phyloP scores from a whole-genome alignment of 1,140 invertebrate species.

The Nylanderia fulva region DNA sequence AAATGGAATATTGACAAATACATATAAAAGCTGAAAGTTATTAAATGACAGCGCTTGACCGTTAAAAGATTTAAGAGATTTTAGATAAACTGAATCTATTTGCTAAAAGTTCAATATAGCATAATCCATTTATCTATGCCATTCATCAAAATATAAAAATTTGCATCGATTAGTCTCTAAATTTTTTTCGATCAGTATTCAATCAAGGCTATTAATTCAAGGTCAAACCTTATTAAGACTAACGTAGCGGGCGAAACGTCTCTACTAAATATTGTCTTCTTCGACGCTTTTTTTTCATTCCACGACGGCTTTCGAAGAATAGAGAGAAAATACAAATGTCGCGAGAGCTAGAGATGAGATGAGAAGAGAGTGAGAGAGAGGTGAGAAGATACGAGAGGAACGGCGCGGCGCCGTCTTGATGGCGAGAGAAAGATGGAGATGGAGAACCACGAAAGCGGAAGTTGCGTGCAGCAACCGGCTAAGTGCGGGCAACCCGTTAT shows the following conservation, averaged over 20 bases:
- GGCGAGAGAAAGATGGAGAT: conserved; percentile 39
- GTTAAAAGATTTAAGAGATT: background rate
- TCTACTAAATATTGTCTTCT: conserved; percentile 63
- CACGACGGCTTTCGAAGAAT: background rate
- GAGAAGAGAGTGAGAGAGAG: background rate
- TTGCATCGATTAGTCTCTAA: background rate
- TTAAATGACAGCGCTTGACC: background rate
- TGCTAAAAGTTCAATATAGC: background rate
- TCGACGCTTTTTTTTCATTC: conserved; percentile 43
- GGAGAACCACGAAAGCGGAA: conserved; percentile 73
- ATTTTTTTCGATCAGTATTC: background rate
- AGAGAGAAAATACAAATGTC: conserved; percentile 26
- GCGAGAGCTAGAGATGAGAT: conserved; percentile 12
- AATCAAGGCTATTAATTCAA: conserved; percentile 63
- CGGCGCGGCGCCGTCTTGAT: background rate
- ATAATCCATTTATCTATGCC: background rate
- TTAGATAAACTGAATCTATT: background rate
- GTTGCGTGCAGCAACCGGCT: conserved; percentile 78
- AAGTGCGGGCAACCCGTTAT: conserved; percentile 78
- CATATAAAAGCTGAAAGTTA: background rate
- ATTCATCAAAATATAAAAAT: background rate
- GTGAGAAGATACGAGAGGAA: conserved; percentile 34
- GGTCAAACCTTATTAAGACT: conserved; percentile 69
- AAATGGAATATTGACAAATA: background rate
- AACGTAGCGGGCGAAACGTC: conserved; percentile 46